Evolutionary conservation across 2,113 vertebrate species (phyloP).

Genomic region (Pitta sordida): DNA sequence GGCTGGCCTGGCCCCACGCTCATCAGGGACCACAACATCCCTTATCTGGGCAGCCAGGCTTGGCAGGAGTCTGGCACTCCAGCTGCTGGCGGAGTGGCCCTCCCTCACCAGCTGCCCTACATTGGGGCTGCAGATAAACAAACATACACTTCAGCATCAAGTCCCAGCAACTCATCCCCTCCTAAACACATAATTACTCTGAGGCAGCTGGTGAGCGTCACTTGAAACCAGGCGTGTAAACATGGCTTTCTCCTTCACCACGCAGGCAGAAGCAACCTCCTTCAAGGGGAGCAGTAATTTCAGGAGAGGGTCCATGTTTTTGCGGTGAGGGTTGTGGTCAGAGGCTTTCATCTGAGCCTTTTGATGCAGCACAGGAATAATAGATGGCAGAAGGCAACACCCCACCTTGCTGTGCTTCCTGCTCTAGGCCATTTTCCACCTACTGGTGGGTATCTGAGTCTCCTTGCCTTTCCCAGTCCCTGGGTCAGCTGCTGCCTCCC

Average conservation of each 20-base stretch:
- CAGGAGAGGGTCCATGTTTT: neutral
- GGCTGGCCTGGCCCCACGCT: neutral
- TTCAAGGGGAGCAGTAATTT: constrained; percentile 29
- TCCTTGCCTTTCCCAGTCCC: neutral
- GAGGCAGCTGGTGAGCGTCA: neutral
- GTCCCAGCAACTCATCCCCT: constrained; percentile 34
- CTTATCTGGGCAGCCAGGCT: neutral
- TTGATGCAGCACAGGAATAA: constrained; percentile 31
- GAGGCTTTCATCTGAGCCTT: constrained; percentile 50
- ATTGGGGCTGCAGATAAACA: constrained; percentile 26
- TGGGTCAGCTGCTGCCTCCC: neutral
- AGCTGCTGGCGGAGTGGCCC: neutral
- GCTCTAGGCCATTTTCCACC: constrained; percentile 18
- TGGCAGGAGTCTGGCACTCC: rapidly evolving
- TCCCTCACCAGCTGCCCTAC: neutral
- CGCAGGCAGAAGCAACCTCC: constrained; percentile 10
- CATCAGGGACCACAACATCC: neutral
- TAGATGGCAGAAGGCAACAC: neutral
- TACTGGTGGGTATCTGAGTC: neutral
- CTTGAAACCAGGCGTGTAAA: constrained; percentile 51
- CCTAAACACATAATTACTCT: neutral
- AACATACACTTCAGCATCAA: constrained; percentile 33
- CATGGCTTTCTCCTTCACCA: neutral
- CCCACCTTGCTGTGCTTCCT: neutral
- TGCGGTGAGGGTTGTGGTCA: neutral